Percentiles rank a stretch among this genome's conserved stretches.
These are phyloP conservation scores for Toxonevra muliebris DNA, from an alignment of 2,888 invertebrate species.

Conservation along the genomic window DNA sequence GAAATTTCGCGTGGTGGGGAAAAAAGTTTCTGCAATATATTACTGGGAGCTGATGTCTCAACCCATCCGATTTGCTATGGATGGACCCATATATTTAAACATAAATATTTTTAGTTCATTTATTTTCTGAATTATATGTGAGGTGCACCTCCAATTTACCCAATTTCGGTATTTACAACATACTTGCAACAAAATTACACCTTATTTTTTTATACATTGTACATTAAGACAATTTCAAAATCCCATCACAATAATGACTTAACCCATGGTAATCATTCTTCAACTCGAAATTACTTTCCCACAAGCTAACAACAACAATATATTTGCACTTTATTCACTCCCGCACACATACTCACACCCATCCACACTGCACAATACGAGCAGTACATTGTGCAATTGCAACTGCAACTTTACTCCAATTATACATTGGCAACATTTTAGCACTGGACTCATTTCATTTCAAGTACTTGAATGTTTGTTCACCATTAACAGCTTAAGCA, in stretches of 20 bases:
- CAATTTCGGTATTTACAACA: too few species aligned
- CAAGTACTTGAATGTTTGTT: slow-evolving; percentile 46
- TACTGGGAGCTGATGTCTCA: too few species aligned
- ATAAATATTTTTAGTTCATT: too few species aligned
- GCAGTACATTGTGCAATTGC: slow-evolving; percentile 24
- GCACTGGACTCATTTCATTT: slow-evolving; percentile 21
- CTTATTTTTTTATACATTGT: not conserved
- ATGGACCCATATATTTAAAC: too few species aligned
- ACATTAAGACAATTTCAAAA: slow-evolving; percentile 25
- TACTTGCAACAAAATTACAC: too few species aligned
- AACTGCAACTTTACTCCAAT: not conserved
- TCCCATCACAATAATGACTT: slow-evolving; percentile 26
- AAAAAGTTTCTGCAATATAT: too few species aligned
- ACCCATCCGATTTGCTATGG: too few species aligned
- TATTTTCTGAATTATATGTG: too few species aligned
- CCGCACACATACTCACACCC: slow-evolving; percentile 18
- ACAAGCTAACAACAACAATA: not conserved
- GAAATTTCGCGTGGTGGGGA: too few species aligned
- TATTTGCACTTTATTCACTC: not conserved
- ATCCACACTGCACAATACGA: not conserved
- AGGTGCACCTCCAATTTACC: too few species aligned
- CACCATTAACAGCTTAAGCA: slow-evolving; percentile 52
- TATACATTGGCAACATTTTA: slow-evolving; percentile 5
- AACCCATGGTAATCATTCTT: slow-evolving; percentile 44
- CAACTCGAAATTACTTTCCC: slow-evolving; percentile 34